phyloP scores from a whole-genome alignment of 64 coral and sea anemone genomes.

The Porites lutea region DNA sequence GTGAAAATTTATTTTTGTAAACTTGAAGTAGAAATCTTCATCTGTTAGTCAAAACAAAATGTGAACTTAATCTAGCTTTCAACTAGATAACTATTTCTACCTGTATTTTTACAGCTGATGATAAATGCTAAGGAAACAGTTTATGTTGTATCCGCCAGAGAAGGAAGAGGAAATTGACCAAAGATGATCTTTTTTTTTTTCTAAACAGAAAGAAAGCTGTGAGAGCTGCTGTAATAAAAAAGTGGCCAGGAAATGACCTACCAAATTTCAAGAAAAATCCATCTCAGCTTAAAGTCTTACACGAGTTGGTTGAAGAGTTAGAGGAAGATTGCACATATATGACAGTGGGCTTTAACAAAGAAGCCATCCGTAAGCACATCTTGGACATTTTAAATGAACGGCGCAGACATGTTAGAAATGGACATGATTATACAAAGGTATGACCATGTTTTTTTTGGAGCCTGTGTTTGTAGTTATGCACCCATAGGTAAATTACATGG shows the following conservation, averaged over 20 bases:
- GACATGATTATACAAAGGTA: constrained; percentile 66
- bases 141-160: too few species aligned
- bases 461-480: neutral
- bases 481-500: neutral
- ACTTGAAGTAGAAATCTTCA: too few species aligned
- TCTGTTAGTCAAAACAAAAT: too few species aligned
- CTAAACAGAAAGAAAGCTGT: neutral
- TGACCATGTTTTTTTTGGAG: neutral
- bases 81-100: too few species aligned
- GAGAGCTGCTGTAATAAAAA: neutral
- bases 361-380: constrained; percentile 45
- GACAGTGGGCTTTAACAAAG: constrained; percentile 27
- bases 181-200: neutral
- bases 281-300: constrained; percentile 12
- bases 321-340: constrained; percentile 2
- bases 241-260: constrained; percentile 55
- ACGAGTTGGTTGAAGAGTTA: constrained; percentile 34
- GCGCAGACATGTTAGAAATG: constrained; percentile 17
- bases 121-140: too few species aligned
- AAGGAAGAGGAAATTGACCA: too few species aligned
- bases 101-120: too few species aligned
- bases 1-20: too few species aligned
- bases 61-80: too few species aligned
- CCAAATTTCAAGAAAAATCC: constrained; percentile 33
- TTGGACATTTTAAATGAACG: constrained; percentile 56